Conservation (phyloP, 1,140 invertebrate species). For the Drosophila prosaltans region DNA sequence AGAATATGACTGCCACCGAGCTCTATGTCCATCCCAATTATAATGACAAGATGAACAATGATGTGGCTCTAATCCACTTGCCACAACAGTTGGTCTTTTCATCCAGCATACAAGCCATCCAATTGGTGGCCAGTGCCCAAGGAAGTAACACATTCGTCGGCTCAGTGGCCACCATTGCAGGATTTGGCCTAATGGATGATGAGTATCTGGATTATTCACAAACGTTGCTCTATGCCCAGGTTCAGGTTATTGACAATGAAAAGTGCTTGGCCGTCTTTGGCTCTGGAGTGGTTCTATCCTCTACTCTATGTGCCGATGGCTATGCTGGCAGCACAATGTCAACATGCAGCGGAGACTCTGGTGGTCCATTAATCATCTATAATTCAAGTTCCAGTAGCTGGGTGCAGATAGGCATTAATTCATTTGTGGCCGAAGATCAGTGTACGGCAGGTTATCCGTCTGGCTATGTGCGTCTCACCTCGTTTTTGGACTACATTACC, state of each 20-base stretch:
- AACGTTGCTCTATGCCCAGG: constrained; percentile 59
- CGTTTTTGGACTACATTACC: constrained; percentile 63
- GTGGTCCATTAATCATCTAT: constrained; percentile 62
- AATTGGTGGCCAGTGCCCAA: constrained; percentile 46
- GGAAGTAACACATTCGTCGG: constrained; percentile 57
- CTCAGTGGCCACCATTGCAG: constrained; percentile 52
- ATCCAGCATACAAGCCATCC: constrained; percentile 57
- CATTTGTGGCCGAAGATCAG: constrained; percentile 75
- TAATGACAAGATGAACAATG: constrained; percentile 83
- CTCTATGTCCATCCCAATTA: constrained; percentile 83
- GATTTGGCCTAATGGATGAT: constrained; percentile 70
- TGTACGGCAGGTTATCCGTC: constrained; percentile 72
- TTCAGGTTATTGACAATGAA: constrained; percentile 63
- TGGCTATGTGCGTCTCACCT: constrained; percentile 72
- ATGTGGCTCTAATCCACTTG: constrained; percentile 85
- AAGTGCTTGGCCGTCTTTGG: constrained; percentile 52
- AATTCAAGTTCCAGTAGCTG: constrained; percentile 28
- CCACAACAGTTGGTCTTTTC: constrained; percentile 81
- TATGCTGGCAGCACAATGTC: constrained; percentile 62
- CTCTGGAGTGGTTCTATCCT: constrained; percentile 38
- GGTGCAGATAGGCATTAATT: constrained; percentile 78
- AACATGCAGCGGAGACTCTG: constrained; percentile 77
- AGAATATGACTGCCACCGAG: constrained; percentile 72
- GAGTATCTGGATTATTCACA: constrained; percentile 69
- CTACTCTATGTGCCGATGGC: constrained; percentile 66